A percentile compares a stretch with the other conserved stretches of the same genome.
Conservation (phyloP, 2,797 vertebrate genomes). For the Micrastur ruficollis region DNA sequence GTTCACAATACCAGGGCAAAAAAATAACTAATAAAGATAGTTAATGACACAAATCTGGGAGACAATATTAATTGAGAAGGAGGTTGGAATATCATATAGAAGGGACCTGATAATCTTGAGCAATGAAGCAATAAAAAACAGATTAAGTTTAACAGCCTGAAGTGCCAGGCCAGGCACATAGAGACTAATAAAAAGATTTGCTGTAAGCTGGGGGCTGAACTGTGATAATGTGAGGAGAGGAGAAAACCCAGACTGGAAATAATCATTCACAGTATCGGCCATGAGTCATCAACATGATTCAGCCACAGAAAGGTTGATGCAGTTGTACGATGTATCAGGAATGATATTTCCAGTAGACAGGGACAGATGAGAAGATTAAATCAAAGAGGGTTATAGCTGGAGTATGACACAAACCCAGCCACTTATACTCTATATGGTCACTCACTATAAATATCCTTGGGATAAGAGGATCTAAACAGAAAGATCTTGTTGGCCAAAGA, state of each 20-base stretch:
- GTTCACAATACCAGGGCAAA: neutral
- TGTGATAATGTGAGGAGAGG: neutral
- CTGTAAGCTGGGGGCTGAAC: neutral
- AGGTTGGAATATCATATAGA: neutral
- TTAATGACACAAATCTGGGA: neutral
- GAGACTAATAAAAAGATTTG: constrained; percentile 16
- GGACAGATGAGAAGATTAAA: neutral
- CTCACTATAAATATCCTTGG: neutral
- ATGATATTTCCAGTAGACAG: neutral
- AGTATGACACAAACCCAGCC: neutral
- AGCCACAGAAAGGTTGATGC: constrained; percentile 21
- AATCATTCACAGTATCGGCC: constrained; percentile 6
- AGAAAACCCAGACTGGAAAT: constrained; percentile 25
- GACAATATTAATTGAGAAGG: neutral
- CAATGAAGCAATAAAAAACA: constrained; percentile 11
- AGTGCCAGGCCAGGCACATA: neutral
- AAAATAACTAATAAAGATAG: neutral
- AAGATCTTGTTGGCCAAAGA: neutral
- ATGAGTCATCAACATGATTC: constrained; percentile 53
- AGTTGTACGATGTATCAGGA: neutral
- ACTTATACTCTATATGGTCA: neutral
- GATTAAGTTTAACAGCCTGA: neutral
- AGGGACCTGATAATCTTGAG: neutral
- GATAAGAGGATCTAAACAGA: neutral
- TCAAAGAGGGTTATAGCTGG: neutral